These are phyloP conservation scores for Paradisaea rubra DNA, from an alignment of 2,113 vertebrate genomes.

Conservation along the genomic window DNA sequence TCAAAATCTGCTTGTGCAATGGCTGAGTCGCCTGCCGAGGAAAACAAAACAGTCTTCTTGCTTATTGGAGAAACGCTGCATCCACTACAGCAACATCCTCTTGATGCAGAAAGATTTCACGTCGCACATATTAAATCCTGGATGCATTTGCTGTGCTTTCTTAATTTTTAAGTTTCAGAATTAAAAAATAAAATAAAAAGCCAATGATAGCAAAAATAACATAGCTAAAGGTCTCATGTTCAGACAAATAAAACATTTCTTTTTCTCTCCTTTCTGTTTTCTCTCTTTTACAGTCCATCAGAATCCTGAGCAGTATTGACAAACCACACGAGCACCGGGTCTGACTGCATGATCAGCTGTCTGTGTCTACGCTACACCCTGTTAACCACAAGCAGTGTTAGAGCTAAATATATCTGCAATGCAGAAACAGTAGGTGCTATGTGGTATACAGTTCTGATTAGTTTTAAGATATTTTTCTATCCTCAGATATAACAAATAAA, in stretches of 20 bases:
- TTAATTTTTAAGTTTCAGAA: slow-evolving; percentile 42
- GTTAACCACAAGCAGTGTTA: slow-evolving; percentile 75
- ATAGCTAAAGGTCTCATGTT: slow-evolving; percentile 28
- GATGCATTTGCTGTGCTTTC: slow-evolving; percentile 60
- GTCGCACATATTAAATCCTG: slow-evolving; percentile 67
- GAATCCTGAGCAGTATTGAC: slow-evolving; percentile 70
- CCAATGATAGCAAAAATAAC: slow-evolving; percentile 7
- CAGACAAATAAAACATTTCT: slow-evolving; percentile 22
- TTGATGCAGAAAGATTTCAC: slow-evolving; percentile 69
- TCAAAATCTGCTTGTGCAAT: slow-evolving; percentile 63
- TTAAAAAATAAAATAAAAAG: slow-evolving; percentile 40
- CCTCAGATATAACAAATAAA: slow-evolving; percentile 51
- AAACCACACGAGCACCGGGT: slow-evolving; percentile 65
- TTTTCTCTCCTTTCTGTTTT: slow-evolving; percentile 31
- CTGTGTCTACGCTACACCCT: slow-evolving; percentile 75
- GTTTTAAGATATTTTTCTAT: slow-evolving; percentile 61
- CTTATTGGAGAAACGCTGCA: slow-evolving; percentile 68
- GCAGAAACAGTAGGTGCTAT: slow-evolving; percentile 68
- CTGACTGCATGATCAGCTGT: slow-evolving; percentile 73
- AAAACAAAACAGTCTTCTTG: slow-evolving; percentile 67
- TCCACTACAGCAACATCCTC: slow-evolving; percentile 63
- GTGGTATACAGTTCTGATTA: slow-evolving; percentile 49
- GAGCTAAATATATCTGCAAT: slow-evolving; percentile 79
- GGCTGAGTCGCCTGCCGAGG: slow-evolving; percentile 66
- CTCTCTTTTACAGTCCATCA: slow-evolving; percentile 51